Conservation (phyloP, 2,113 vertebrate species). For the Suncus etruscus region DNA sequence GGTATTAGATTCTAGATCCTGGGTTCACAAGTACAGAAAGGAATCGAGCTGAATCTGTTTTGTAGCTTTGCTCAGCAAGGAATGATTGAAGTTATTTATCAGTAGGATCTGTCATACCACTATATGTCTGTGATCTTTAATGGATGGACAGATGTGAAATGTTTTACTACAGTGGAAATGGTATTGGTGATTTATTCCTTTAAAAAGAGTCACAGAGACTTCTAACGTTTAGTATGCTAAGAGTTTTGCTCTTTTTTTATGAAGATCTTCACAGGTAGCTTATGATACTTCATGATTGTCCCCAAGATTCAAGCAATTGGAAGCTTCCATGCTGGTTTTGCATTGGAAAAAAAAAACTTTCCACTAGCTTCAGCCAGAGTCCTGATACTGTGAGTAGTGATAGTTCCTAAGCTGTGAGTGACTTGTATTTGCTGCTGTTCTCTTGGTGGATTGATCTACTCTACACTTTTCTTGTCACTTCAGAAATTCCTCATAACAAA, state of each 20-base stretch:
- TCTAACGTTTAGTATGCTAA: constrained; percentile 52
- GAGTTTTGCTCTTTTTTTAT: constrained; percentile 22
- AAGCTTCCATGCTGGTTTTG: neutral
- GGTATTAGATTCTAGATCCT: constrained; percentile 46
- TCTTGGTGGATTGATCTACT: constrained; percentile 16
- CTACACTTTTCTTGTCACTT: constrained; percentile 3
- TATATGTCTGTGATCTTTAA: constrained; percentile 46
- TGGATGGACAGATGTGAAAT: constrained; percentile 56
- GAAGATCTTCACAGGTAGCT: neutral
- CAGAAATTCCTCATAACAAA: constrained; percentile 34
- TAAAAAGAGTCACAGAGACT: constrained; percentile 45
- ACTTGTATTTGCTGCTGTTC: constrained; percentile 45
- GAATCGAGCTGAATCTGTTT: constrained; percentile 59
- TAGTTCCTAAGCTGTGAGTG: constrained; percentile 15
- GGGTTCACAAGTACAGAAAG: constrained; percentile 35
- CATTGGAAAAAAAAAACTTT: neutral
- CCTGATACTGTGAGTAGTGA: constrained; percentile 44
- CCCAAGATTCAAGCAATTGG: constrained; percentile 16
- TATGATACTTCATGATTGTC: neutral
- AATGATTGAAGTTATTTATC: constrained; percentile 27
- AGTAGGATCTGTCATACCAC: constrained; percentile 50
- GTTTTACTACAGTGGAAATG: constrained; percentile 58
- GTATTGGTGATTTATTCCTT: constrained; percentile 10
- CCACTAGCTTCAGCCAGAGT: neutral
- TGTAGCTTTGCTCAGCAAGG: constrained; percentile 30